These are phyloP conservation scores for Bungarus multicinctus DNA, from an alignment of 2,113 vertebrate species.

Conservation along the genomic window DNA sequence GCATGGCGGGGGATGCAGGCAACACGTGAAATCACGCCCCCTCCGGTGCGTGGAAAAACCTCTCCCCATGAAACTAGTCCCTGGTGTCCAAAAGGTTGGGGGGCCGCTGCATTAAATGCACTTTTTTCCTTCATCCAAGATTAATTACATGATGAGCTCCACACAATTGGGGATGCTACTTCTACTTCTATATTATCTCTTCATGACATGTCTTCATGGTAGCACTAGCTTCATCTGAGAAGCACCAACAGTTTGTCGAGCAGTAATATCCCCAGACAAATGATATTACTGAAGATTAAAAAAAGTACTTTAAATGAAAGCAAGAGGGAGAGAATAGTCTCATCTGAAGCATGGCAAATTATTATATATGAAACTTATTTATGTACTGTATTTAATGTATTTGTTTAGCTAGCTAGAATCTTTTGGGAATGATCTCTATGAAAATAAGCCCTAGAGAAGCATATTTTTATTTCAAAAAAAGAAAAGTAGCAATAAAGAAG, in stretches of 20 bases:
- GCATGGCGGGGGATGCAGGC: too few relatives aligned
- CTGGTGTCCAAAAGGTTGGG: too few relatives aligned
- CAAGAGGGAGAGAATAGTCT: neutral
- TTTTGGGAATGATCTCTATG: neutral
- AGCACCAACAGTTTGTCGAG: neutral
- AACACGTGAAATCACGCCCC: too few relatives aligned
- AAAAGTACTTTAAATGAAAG: neutral
- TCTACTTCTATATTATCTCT: neutral
- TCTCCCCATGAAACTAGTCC: too few relatives aligned
- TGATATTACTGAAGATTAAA: neutral
- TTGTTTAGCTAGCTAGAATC: neutral
- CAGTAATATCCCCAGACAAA: neutral
- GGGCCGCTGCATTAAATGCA: too few relatives aligned
- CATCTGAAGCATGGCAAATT: neutral
- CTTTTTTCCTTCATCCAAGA: neutral
- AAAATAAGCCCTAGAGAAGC: neutral
- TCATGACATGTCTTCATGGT: neutral
- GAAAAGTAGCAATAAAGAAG: neutral
- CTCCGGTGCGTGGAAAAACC: too few relatives aligned
- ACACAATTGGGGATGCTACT: neutral
- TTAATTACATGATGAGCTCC: neutral
- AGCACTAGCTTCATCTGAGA: neutral
- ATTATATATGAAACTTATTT: neutral
- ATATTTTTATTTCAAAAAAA: neutral
- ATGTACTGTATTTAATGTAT: neutral